Evolutionary conservation across 2,797 vertebrate species (phyloP).

Genomic region (Clamator glandarius): DNA sequence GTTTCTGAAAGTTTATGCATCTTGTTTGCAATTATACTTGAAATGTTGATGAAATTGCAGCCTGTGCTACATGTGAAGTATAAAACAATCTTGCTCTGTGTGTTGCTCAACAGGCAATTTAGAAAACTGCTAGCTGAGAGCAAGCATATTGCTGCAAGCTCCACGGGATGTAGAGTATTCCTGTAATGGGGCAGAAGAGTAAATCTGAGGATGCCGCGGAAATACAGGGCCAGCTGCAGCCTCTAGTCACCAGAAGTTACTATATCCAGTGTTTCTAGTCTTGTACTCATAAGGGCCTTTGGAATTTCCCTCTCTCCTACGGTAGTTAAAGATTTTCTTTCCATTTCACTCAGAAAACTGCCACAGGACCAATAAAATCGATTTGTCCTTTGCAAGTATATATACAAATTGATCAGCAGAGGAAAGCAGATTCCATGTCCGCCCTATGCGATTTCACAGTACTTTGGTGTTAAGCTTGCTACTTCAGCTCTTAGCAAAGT

Average conservation of each 20-base stretch:
- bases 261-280: not conserved
- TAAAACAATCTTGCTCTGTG: not conserved
- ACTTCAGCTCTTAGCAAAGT: not conserved
- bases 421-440: not conserved
- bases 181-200: not conserved
- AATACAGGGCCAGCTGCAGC: not conserved
- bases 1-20: not conserved
- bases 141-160: not conserved
- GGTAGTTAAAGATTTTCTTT: not conserved
- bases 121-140: not conserved
- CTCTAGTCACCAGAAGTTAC: not conserved
- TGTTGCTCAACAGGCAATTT: not conserved
- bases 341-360: not conserved
- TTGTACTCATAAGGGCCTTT: not conserved
- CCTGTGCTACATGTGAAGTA: not conserved
- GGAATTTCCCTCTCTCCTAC: not conserved
- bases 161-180: not conserved
- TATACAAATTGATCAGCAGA: accelerated
- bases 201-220: not conserved
- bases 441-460: not conserved
- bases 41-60: not conserved
- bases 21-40: constrained; percentile 13
- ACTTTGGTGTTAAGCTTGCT: not conserved
- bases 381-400: not conserved
- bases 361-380: not conserved